Conservation (phyloP, 2,888 invertebrate species). For the Cataglyphis rosenhaueri region DNA sequence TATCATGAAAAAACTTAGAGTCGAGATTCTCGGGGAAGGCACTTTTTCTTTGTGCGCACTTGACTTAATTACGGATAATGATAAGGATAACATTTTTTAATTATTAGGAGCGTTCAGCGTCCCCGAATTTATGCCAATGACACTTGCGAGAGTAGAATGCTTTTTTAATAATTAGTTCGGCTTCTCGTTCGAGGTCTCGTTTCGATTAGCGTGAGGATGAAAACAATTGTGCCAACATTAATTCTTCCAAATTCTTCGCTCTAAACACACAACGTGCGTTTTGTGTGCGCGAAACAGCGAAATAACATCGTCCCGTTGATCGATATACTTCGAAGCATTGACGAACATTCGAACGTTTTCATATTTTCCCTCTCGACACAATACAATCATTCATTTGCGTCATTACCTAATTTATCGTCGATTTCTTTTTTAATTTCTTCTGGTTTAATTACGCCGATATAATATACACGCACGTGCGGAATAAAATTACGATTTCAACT, state of each 20-base stretch:
- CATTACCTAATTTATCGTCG: not conserved
- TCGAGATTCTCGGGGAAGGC: slow-evolving; percentile 23
- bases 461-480: not conserved
- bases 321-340: not conserved
- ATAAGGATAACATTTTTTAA: slow-evolving; percentile 1
- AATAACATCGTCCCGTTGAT: slow-evolving; percentile 21
- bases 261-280: slow-evolving; percentile 20
- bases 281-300: slow-evolving; percentile 25
- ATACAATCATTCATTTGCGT: slow-evolving; percentile 14
- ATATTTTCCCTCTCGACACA: slow-evolving; percentile 7
- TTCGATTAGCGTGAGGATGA: slow-evolving; percentile 27
- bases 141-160: slow-evolving; percentile 32
- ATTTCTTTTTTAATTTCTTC: not conserved
- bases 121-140: not conserved
- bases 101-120: not conserved
- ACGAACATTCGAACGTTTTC: not conserved
- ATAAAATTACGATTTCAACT: not conserved
- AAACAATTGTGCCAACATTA: slow-evolving; percentile 66
- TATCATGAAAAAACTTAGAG: slow-evolving; percentile 13
- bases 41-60: not conserved
- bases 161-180: not conserved
- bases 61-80: not conserved
- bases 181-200: slow-evolving; percentile 23
- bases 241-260: slow-evolving; percentile 69
- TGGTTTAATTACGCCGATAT: slow-evolving; percentile 1